Evolutionary conservation across 2,113 vertebrate genomes (phyloP).

Genomic region (Emydura subglobosa): DNA sequence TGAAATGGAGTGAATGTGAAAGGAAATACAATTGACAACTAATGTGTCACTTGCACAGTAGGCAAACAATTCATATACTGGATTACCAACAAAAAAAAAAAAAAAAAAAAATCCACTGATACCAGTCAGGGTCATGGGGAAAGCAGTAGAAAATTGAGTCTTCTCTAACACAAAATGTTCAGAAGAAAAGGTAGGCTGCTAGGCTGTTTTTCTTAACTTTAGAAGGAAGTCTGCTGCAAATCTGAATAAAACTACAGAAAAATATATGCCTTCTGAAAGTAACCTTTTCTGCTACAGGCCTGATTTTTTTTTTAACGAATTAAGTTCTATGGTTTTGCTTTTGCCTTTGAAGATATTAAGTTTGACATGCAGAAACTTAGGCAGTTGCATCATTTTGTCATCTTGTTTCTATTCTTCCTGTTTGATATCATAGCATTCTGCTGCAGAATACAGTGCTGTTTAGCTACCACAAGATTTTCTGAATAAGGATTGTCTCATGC

Average conservation of each 20-base stretch:
- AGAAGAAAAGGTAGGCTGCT: not conserved
- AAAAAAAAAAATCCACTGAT: not conserved
- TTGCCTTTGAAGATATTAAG: too few species aligned
- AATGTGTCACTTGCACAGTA: not conserved
- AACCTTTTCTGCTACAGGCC: not conserved
- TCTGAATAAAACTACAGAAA: not conserved
- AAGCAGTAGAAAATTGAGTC: not conserved
- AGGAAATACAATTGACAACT: not conserved
- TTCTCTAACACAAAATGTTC: not conserved
- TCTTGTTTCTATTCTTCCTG: not conserved
- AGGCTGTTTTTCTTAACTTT: not conserved
- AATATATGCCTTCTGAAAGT: not conserved
- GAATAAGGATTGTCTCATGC: not conserved
- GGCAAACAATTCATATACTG: not conserved
- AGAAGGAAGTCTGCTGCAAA: not conserved
- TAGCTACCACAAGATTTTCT: not conserved
- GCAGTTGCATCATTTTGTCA: not conserved
- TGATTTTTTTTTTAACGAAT: too few species aligned
- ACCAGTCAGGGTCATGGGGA: not conserved
- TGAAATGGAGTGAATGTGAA: not conserved
- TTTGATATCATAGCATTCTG: not conserved
- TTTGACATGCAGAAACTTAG: too few species aligned
- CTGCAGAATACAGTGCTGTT: not conserved
- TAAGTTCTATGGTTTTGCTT: too few species aligned
- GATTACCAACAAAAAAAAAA: not conserved